Evolutionary conservation across 1,140 invertebrate genomes (phyloP), one percentile per base, ranked within the genome.

Genomic region (Nomia melanderi): DNA sequence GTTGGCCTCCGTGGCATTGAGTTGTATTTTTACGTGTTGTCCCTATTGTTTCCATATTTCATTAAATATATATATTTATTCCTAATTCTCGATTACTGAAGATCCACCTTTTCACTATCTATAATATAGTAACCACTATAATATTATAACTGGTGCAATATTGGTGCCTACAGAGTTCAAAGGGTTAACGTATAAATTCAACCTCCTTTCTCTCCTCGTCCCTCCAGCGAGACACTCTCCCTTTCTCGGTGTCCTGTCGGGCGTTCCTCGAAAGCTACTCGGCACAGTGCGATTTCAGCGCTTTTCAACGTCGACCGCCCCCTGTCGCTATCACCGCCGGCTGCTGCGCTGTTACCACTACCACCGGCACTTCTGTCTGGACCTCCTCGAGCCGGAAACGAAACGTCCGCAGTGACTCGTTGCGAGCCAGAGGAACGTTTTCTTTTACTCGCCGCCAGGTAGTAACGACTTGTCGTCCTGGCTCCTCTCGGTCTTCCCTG

Each of bases 241-340:
- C 33, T 36, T 36, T 73, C 25, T 53, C 41, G 41, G 17, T 31
- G 53, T 78, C 73, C 33, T 41, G 7, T 33, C 41, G n/a, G n/a
- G 66, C 77, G 54, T 71, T 63, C 44, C 36, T 67, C 33, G 23
- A 73, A 81, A 75, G 65, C 65, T 41, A 70, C 82, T 84, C 69
- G 57, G 81, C 59, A 39, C 57, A 81, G 74, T 81, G 78, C 78
- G 83, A 84, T 83, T 83, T 84, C 81, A 80, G 82, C 82, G 71
- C 78, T 84, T 84, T 81, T 54, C 63, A 77, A 79, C 66, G 63
- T 75, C 77, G 69, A 64, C 41, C n/a, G n/a, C 73, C 54, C 33
- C 44, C 36, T n/a, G n/a, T 20, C 20, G 20, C 47, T 17, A 50
- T 50, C n/a, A 50, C 47, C 47, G n/a, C 47, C n/a, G 5, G 20